These are phyloP conservation scores for Brachyhypopomus gauderio DNA, from an alignment of 2,113 vertebrate genomes.

Conservation along the genomic window DNA sequence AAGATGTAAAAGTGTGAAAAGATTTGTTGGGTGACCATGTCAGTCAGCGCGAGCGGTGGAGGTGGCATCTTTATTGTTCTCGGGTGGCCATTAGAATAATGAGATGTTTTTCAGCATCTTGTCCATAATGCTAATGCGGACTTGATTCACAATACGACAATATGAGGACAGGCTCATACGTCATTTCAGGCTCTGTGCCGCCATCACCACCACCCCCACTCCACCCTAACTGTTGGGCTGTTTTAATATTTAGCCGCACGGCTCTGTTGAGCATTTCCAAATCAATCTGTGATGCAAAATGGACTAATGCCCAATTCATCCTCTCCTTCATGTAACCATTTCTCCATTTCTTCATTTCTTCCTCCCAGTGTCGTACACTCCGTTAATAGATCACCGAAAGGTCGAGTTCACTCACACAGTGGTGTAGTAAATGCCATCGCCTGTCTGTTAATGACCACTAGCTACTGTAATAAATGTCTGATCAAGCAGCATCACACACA, in stretches of 20 bases:
- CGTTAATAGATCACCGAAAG: conserved; percentile 77
- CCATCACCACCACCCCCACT: conserved; percentile 36
- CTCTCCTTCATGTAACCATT: conserved; percentile 56
- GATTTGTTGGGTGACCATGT: conserved; percentile 48
- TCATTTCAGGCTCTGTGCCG: conserved; percentile 50
- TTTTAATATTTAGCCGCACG: conserved; percentile 53
- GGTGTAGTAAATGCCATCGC: conserved; percentile 77
- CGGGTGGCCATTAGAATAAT: conserved; percentile 47
- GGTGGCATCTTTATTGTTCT: conserved; percentile 48
- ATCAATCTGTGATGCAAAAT: conserved; percentile 52
- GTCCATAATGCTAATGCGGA: conserved; percentile 56
- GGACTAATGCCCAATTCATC: conserved; percentile 57
- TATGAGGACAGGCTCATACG: conserved; percentile 43
- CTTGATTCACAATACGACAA: conserved; percentile 52
- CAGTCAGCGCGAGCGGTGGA: conserved; percentile 5
- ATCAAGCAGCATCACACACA: conserved; percentile 50
- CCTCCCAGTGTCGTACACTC: conserved; percentile 57
- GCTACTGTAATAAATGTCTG: conserved; percentile 67
- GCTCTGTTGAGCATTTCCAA: conserved; percentile 44
- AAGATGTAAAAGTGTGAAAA: conserved; percentile 43
- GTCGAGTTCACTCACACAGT: conserved; percentile 71
- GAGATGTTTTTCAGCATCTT: conserved; percentile 45
- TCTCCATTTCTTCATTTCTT: conserved; percentile 59
- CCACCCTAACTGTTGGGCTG: too few species aligned
- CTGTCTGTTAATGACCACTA: conserved; percentile 70